A percentile compares a stretch with the other conserved stretches of the same genome.
Conservation (phyloP, 2,797 vertebrate genomes). For the Cirrhinus molitorella region DNA sequence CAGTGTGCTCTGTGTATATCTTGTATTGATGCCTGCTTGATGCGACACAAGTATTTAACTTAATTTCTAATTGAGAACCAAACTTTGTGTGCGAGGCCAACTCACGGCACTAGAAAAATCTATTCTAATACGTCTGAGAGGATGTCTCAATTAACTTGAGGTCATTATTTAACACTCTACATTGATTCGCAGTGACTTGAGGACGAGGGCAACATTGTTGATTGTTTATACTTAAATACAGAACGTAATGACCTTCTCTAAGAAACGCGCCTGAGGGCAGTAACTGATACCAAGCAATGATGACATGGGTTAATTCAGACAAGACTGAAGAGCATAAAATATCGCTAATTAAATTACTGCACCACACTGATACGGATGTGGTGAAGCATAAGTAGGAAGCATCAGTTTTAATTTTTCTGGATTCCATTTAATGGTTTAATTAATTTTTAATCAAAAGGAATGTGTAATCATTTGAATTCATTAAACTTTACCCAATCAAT, state of each 20-base stretch:
- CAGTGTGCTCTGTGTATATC: not conserved
- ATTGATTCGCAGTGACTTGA: slow-evolving; percentile 43
- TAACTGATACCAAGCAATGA: slow-evolving; percentile 14
- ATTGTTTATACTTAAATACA: slow-evolving; percentile 7
- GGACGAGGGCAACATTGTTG: slow-evolving; percentile 6
- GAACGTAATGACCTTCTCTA: not conserved
- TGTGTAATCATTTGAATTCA: not conserved
- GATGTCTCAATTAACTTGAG: slow-evolving; percentile 47
- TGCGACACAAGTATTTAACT: slow-evolving; percentile 21
- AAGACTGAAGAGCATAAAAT: not conserved
- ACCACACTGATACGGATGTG: not conserved
- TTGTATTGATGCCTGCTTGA: slow-evolving; percentile 32
- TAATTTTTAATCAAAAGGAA: not conserved
- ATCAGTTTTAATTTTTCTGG: not conserved
- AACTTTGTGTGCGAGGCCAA: not conserved
- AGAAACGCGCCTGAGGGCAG: slow-evolving; percentile 13
- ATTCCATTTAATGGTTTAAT: not conserved
- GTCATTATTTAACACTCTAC: slow-evolving; percentile 48
- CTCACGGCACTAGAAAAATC: slow-evolving; percentile 32
- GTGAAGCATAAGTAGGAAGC: not conserved
- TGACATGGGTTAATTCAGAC: not conserved
- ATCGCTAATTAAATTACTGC: not conserved
- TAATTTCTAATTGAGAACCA: slow-evolving; percentile 34
- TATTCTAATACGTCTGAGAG: slow-evolving; percentile 54
- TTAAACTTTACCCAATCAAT: not conserved